Conservation (phyloP, 2,797 vertebrate genomes). For the Chloroceryle inda region DNA sequence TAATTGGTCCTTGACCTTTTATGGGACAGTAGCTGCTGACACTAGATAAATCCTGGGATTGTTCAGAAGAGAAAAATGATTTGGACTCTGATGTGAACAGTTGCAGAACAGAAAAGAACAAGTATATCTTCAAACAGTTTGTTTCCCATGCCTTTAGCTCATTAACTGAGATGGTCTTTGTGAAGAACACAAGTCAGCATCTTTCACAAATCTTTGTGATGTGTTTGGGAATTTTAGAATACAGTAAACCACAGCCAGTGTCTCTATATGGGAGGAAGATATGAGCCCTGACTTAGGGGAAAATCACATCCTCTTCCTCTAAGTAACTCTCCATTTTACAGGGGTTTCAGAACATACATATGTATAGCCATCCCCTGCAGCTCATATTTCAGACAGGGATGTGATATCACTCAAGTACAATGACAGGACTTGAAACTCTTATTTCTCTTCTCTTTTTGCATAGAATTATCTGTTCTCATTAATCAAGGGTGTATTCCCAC, state of each 20-base stretch:
- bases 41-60: not conserved
- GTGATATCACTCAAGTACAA: not conserved
- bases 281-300: accelerated
- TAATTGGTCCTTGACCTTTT: not conserved
- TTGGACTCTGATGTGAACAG: not conserved
- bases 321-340: not conserved
- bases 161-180: not conserved
- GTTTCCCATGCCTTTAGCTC: not conserved
- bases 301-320: not conserved
- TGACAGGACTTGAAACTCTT: not conserved
- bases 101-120: not conserved
- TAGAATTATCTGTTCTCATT: not conserved
- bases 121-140: not conserved
- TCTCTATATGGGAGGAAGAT: not conserved
- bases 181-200: not conserved
- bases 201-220: not conserved
- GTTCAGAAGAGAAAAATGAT: not conserved
- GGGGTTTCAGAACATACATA: not conserved
- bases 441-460: not conserved
- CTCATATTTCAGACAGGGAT: not conserved
- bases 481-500: not conserved
- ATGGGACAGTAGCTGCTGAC: not conserved
- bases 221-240: not conserved
- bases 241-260: accelerated
- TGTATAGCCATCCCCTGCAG: not conserved